These are phyloP conservation scores for Acleris sparsana DNA, from an alignment of 2,888 invertebrate genomes.

Conservation along the genomic window DNA sequence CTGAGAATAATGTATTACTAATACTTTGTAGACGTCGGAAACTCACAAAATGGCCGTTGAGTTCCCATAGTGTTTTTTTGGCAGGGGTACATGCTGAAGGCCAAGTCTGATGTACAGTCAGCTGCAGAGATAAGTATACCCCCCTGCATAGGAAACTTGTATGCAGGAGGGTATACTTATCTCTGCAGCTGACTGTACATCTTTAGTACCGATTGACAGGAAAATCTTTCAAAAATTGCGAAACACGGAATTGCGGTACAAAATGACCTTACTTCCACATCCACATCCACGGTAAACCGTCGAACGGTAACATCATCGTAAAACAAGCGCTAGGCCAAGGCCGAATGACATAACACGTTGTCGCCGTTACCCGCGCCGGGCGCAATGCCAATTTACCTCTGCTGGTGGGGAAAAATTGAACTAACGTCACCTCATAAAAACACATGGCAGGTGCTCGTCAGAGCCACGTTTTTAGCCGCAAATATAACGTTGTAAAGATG, in stretches of 20 bases:
- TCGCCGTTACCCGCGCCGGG: slow-evolving; percentile 42
- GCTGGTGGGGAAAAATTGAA: not conserved
- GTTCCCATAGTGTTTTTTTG: too few relatives aligned
- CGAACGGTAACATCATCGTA: slow-evolving; percentile 53
- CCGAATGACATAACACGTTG: slow-evolving; percentile 68
- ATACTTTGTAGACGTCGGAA: too few relatives aligned
- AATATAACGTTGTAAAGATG: not conserved
- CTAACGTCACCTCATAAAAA: not conserved
- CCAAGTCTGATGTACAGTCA: too few relatives aligned
- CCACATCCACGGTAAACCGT: slow-evolving; percentile 29
- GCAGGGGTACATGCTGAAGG: too few relatives aligned
- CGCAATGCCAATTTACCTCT: slow-evolving; percentile 21
- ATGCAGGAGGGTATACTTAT: too few relatives aligned
- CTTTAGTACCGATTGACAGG: too few relatives aligned
- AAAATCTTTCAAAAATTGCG: too few relatives aligned
- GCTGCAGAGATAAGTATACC: too few relatives aligned
- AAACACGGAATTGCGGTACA: not conserved
- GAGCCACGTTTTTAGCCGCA: not conserved
- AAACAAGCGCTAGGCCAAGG: slow-evolving; percentile 77
- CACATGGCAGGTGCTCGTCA: not conserved
- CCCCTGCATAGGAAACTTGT: too few relatives aligned
- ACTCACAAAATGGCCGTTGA: too few relatives aligned
- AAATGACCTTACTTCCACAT: slow-evolving; percentile 19
- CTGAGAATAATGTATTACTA: too few relatives aligned
- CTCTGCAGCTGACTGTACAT: too few relatives aligned